Base-by-base conservation (phyloP, 2,888 invertebrate species). In the Psococerastis gibbosa region DNA sequence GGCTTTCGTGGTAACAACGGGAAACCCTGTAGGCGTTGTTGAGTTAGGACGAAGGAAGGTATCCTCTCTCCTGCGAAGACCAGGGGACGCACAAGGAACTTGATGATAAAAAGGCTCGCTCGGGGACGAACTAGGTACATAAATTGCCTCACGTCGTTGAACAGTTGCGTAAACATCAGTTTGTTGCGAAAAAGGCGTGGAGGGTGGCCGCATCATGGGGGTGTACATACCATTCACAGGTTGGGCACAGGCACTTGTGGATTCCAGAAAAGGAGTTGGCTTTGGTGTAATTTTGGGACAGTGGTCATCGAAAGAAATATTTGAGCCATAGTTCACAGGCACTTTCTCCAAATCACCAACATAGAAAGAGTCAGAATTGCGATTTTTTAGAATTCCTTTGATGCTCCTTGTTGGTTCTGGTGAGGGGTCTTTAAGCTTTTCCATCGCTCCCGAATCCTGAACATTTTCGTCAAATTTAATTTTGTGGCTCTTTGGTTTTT, bases 401-500 rank as follows among this genome's bases (percentile, higher is more conserved):
- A 38, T 38, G 38, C 20, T 5, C 38, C 27, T 6, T 11, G 27
- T 27, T 9, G 11, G 27, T 9, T 9, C 27, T 6, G 27, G 27
- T 11, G 27, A 27, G 11, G 27, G 27, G 27, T 11, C 27, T 27
- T 27, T 27, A 9, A 9, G 8, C 8, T 6, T 27, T 9, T 27
- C 11, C 11, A 27, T 11, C 8, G 27, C 27, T 6, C 13, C 35
- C 35, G 35, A 8, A 8, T 38, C 6, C 17, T 3, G 20, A 13
- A 38, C 22, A 13, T 15, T 17, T n/a, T 38, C 38, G 11, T 38
- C 38, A 20, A 38, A 38, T 3, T 16, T 18, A 4, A 38, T 38
- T 38, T 38, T 38, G 22, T 18, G 20, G 3, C n/a, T 38, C 38
- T 38, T 38, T 38, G 38, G 38, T 38, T 38, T 38, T 5, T 18